Percentiles rank a stretch among this genome's conserved stretches.
These are phyloP conservation scores for Zaprionus nigranus DNA, from an alignment of 1,140 invertebrate genomes.

Conservation along the genomic window DNA sequence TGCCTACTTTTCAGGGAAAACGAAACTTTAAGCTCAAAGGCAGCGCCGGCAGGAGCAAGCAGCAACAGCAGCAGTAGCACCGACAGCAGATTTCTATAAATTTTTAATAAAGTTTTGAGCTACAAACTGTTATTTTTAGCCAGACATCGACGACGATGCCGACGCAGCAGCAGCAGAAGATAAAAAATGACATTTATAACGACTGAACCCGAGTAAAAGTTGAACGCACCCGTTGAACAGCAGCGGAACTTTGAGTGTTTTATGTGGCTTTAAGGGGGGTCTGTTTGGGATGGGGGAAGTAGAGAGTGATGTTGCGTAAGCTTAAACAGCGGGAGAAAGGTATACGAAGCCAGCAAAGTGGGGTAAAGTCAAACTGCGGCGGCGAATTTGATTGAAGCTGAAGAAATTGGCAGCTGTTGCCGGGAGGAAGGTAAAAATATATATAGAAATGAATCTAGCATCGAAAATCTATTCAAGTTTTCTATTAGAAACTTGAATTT, in stretches of 20 bases:
- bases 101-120: slow-evolving; percentile 76
- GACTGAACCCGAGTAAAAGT: slow-evolving; percentile 71
- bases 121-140: slow-evolving; percentile 78
- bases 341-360: background rate
- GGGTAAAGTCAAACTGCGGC: slow-evolving; percentile 22
- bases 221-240: slow-evolving; percentile 73
- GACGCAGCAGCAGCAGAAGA: slow-evolving; percentile 36
- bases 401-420: slow-evolving; percentile 38
- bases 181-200: slow-evolving; percentile 79
- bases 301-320: background rate
- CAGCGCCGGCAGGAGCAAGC: background rate
- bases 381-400: slow-evolving; percentile 53
- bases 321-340: background rate
- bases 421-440: slow-evolving; percentile 37
- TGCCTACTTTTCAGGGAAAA: slow-evolving; percentile 37
- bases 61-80: slow-evolving; percentile 5
- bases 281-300: background rate
- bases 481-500: background rate
- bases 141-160: slow-evolving; percentile 25
- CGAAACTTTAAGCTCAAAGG: slow-evolving; percentile 61
- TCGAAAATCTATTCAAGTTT: background rate
- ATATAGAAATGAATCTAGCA: background rate
- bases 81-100: slow-evolving; percentile 64
- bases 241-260: slow-evolving; percentile 59
- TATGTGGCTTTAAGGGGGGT: slow-evolving; percentile 54